Percentiles rank a stretch among this genome's conserved stretches.
phyloP scores from a whole-genome alignment of 2,113 vertebrate genomes.

The Chaetops frenatus region DNA sequence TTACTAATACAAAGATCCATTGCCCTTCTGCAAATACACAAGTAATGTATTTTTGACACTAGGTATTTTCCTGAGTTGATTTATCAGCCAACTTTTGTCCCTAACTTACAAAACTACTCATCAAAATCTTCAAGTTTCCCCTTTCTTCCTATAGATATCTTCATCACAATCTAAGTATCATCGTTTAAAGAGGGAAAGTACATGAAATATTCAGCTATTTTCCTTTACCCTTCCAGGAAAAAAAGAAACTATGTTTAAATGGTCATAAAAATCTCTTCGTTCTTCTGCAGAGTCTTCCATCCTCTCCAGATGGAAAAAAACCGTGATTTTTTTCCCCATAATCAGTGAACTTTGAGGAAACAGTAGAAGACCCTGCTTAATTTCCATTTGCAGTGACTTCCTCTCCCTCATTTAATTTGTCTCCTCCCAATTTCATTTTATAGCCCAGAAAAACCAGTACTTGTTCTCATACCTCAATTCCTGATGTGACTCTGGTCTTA shows the following conservation, averaged over 20 bases:
- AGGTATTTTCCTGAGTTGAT: background rate
- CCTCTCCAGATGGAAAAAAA: background rate
- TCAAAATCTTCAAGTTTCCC: background rate
- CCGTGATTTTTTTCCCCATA: background rate
- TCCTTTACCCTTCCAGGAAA: background rate
- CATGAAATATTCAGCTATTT: background rate
- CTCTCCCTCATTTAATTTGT: background rate
- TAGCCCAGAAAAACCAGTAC: background rate
- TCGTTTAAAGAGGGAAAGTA: background rate
- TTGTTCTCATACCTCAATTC: background rate
- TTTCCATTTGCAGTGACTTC: background rate
- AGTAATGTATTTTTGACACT: background rate
- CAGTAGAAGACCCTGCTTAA: background rate
- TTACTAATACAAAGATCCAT: background rate
- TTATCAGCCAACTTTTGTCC: background rate
- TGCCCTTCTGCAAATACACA: background rate
- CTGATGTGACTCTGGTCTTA: background rate
- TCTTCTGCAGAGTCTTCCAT: background rate
- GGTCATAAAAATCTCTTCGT: background rate
- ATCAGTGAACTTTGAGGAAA: background rate
- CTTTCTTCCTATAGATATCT: background rate
- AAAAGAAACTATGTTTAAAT: background rate
- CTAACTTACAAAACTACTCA: background rate
- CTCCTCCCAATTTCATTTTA: background rate
- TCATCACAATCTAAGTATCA: background rate